Evolutionary conservation across 1,140 invertebrate species (phyloP).

Genomic region (Stegodyphus mimosarum): DNA sequence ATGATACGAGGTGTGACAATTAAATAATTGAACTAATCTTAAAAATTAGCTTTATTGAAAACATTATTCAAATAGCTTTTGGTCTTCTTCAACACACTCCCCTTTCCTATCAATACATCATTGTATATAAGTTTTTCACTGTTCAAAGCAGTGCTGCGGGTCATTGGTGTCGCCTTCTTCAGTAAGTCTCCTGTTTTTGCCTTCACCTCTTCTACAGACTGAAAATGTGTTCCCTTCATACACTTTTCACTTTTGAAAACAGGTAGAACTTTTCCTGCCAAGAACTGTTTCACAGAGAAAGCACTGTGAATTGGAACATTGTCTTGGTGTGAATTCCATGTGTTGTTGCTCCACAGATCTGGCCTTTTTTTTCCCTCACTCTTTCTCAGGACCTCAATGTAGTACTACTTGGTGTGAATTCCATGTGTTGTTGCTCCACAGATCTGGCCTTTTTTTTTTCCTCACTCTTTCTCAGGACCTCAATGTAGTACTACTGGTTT

Average conservation of each 20-base stretch:
- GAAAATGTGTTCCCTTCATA: constrained; percentile 1
- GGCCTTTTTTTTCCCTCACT: constrained; percentile 7
- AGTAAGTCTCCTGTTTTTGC: constrained; percentile 2
- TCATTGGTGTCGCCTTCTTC: background rate
- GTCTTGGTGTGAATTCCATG: constrained; percentile 4
- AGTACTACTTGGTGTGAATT: too few relatives aligned
- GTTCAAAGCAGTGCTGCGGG: background rate
- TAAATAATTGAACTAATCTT: background rate
- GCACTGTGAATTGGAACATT: background rate
- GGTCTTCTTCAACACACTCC: background rate
- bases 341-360: constrained; percentile 8
- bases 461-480: background rate
- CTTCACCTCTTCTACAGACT: constrained; percentile 1
- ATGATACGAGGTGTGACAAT: too few relatives aligned
- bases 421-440: constrained; percentile 3
- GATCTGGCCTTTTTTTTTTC: constrained; percentile 19
- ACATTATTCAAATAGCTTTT: background rate
- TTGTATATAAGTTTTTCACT: background rate
- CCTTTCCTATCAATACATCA: background rate
- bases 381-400: constrained; percentile 21
- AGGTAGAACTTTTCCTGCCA: too few relatives aligned
- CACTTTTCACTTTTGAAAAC: constrained; percentile 22
- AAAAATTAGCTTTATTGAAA: constrained; percentile 1
- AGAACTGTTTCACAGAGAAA: constrained; percentile 2
- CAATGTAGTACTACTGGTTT: constrained; percentile 13